Conservation (phyloP, 1,140 invertebrate genomes). For the Agrypnia vestita region DNA sequence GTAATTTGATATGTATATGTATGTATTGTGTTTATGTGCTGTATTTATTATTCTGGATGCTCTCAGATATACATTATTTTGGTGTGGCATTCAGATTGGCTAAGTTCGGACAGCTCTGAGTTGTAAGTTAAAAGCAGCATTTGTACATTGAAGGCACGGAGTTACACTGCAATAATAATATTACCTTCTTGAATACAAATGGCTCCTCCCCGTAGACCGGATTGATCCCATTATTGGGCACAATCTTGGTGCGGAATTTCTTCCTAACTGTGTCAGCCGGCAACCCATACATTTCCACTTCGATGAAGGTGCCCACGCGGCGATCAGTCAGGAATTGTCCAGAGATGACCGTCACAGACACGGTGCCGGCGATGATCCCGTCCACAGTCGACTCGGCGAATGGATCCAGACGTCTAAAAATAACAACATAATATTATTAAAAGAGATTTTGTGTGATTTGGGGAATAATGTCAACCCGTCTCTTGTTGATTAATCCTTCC, state of each 20-base stretch:
- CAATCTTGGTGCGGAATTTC: conserved; percentile 94
- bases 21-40: too few species aligned
- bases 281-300: conserved; percentile 99
- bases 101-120: too few species aligned
- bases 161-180: too few species aligned
- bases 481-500: too few species aligned
- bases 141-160: too few species aligned
- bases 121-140: too few species aligned
- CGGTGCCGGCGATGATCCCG: conserved; percentile 98
- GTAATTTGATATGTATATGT: too few species aligned
- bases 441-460: background rate
- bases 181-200: conserved; percentile 97
- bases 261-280: conserved; percentile 98
- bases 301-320: conserved; percentile 96
- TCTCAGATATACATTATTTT: too few species aligned
- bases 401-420: conserved; percentile 88
- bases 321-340: conserved; percentile 98
- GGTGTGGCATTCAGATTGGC: too few species aligned
- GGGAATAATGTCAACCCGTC: too few species aligned
- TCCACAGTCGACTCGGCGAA: conserved; percentile 99
- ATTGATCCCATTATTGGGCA: conserved; percentile 97
- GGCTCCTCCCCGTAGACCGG: conserved; percentile 97
- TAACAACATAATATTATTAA: background rate
- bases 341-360: conserved; percentile 91
- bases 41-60: too few species aligned